Conservation (phyloP, 2,797 vertebrate species). For the Anomalospiza imberbis region DNA sequence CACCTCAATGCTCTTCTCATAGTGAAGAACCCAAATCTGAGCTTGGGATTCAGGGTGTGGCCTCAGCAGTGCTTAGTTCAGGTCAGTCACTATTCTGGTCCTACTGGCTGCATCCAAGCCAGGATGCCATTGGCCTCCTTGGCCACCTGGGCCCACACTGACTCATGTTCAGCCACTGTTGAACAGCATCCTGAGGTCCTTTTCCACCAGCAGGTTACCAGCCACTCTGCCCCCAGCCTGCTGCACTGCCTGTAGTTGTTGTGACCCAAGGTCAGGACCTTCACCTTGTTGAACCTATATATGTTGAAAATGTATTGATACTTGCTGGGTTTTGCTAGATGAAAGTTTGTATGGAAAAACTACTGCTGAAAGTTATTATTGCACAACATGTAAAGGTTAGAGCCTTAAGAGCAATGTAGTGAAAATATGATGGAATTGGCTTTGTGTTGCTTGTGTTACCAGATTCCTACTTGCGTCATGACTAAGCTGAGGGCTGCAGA, state of each 20-base stretch:
- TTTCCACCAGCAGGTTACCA: background rate
- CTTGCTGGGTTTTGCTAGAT: background rate
- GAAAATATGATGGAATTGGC: background rate
- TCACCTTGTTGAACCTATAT: background rate
- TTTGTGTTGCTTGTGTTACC: background rate
- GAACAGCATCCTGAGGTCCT: accelerated
- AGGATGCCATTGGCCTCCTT: background rate
- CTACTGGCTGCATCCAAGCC: background rate
- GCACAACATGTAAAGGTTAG: background rate
- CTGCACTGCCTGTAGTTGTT: accelerated
- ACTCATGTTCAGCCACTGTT: background rate
- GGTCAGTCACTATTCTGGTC: accelerated
- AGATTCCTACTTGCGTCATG: background rate
- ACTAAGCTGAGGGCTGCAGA: background rate
- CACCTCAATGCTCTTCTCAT: background rate
- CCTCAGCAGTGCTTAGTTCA: background rate
- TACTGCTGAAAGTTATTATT: background rate
- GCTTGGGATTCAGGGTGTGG: background rate
- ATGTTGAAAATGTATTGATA: background rate
- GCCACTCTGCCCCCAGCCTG: background rate
- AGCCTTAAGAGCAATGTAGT: background rate
- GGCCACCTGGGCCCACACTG: background rate
- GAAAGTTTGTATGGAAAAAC: background rate
- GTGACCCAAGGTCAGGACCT: background rate
- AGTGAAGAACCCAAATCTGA: background rate